Conservation (phyloP, 2,888 invertebrate genomes). For the Philopedon plagiatum region DNA sequence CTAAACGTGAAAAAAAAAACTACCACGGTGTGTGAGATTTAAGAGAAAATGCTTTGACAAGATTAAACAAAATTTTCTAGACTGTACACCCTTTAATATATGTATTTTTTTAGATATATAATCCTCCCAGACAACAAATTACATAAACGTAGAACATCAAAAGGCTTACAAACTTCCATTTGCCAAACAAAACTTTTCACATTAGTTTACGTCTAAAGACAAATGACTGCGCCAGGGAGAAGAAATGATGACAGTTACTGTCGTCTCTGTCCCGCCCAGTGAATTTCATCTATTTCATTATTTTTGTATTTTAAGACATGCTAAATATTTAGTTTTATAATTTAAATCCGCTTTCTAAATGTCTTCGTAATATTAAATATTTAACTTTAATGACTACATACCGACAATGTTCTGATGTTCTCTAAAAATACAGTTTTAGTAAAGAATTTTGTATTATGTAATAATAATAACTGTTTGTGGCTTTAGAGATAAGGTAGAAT, state of each 20-base stretch:
- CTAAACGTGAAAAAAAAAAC: no score
- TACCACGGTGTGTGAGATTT: no score
- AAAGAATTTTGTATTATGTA: no score
- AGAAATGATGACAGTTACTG: neutral
- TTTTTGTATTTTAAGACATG: neutral
- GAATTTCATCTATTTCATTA: neutral
- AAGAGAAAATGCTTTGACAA: no score
- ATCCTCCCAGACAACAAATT: neutral
- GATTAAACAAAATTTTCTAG: no score
- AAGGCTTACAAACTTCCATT: neutral
- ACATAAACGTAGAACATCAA: neutral
- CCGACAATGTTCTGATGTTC: no score
- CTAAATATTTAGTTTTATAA: neutral
- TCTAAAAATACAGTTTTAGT: no score
- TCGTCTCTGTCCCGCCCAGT: neutral
- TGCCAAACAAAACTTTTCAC: neutral
- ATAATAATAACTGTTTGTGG: no score
- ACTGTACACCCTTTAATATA: neutral
- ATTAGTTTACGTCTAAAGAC: neutral
- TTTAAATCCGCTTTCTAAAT: no score
- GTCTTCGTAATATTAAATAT: no score
- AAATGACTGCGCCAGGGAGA: neutral
- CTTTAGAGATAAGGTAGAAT: no score
- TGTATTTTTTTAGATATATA: neutral
- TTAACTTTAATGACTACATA: no score